phyloP scores from a whole-genome alignment of 2,888 invertebrate species.

The Eutolmus rufibarbis region DNA sequence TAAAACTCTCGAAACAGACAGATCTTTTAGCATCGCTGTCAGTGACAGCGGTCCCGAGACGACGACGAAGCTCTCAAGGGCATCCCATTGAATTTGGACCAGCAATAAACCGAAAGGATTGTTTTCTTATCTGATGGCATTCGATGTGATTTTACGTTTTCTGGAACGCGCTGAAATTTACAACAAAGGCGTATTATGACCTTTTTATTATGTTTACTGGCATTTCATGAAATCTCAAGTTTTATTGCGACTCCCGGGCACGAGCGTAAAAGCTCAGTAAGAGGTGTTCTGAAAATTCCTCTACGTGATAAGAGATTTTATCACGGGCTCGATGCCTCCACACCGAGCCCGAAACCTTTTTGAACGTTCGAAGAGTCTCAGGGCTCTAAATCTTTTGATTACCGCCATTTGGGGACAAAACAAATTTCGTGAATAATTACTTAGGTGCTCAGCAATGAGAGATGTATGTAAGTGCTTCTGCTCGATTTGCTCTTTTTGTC shows the following conservation, averaged over 20 bases:
- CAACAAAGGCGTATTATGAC: constrained; percentile 36
- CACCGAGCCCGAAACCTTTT: not conserved
- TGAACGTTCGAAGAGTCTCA: not conserved
- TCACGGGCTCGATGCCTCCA: not conserved
- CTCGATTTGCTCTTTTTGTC: not conserved
- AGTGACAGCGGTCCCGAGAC: constrained; percentile 2
- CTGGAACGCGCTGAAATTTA: constrained; percentile 33
- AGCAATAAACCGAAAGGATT: constrained; percentile 40
- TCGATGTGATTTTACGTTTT: constrained; percentile 37
- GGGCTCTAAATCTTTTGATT: not conserved
- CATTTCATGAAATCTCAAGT: constrained; percentile 37
- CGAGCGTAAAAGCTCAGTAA: constrained; percentile 32
- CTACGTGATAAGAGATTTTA: constrained; percentile 39
- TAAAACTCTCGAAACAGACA: not conserved
- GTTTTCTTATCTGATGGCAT: constrained; percentile 40
- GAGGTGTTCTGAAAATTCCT: constrained; percentile 34
- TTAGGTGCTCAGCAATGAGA: not conserved
- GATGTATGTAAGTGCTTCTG: not conserved
- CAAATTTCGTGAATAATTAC: constrained; percentile 23
- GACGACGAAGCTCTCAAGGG: constrained; percentile 9
- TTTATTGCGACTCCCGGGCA: constrained; percentile 14
- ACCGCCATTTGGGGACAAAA: not conserved
- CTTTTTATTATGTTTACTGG: constrained; percentile 40
- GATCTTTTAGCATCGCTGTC: not conserved
- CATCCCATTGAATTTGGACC: constrained; percentile 36